phyloP scores from a whole-genome alignment of 1,140 invertebrate species.

The Pachypeltis micranthus region DNA sequence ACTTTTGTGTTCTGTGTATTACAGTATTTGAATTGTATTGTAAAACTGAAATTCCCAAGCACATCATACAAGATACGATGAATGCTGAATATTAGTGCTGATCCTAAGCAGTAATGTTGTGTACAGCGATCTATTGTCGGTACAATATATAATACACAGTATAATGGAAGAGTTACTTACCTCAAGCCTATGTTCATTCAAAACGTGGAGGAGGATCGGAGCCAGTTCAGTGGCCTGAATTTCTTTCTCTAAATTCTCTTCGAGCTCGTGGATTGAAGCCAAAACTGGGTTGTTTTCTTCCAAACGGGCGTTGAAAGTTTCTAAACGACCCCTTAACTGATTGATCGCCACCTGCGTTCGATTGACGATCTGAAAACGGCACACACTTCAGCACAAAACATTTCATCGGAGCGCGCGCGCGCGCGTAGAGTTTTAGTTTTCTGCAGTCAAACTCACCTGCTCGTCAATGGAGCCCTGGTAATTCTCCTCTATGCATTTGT shows the following conservation, averaged over 20 bases:
- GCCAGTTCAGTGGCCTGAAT: background rate
- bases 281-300: slow-evolving; percentile 2
- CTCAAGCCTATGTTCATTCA: background rate
- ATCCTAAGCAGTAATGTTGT: background rate
- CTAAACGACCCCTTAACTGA: slow-evolving; percentile 4
- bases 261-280: background rate
- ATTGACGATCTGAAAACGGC: background rate
- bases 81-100: background rate
- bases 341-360: background rate
- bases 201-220: background rate
- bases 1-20: background rate
- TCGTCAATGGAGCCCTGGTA: background rate
- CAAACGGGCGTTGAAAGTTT: background rate
- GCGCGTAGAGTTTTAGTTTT: background rate
- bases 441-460: background rate
- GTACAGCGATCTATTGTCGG: background rate
- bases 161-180: background rate
- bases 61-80: background rate
- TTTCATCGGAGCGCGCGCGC: background rate
- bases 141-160: background rate
- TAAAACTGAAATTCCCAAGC: background rate
- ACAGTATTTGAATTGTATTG: background rate
- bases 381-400: background rate
- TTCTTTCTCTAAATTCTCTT: slow-evolving; percentile 3
- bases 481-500: background rate